phyloP scores from a whole-genome alignment of 2,797 vertebrate species.

The Muscicapa striata region DNA sequence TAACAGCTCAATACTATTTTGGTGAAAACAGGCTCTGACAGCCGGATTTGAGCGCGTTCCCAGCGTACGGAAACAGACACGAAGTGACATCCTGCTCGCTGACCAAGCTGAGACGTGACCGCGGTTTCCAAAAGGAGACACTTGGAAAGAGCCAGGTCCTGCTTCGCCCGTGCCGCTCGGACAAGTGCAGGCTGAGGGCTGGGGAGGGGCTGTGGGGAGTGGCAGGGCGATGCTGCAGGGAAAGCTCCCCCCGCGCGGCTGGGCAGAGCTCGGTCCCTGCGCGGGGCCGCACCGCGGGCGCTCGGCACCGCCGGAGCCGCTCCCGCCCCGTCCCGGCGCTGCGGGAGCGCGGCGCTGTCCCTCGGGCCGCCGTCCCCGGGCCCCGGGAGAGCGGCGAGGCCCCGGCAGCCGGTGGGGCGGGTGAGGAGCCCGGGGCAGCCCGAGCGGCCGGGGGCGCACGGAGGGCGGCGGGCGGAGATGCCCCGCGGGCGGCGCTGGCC shows the following conservation, averaged over 20 bases:
- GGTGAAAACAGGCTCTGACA: background rate
- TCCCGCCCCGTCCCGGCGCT: too few relatives aligned
- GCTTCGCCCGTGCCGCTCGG: background rate
- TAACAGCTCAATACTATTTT: background rate
- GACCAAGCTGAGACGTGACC: background rate
- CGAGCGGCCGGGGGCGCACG: background rate
- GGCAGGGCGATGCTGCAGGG: rapidly evolving
- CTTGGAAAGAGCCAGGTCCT: background rate
- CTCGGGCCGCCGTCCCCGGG: background rate
- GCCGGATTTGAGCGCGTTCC: too few relatives aligned
- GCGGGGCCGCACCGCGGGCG: background rate
- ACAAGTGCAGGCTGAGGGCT: rapidly evolving
- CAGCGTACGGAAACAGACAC: rapidly evolving
- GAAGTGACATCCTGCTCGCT: background rate
- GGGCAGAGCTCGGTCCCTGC: rapidly evolving
- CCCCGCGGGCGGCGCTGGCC: background rate
- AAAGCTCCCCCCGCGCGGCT: too few relatives aligned
- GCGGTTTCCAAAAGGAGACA: background rate
- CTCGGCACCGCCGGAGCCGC: background rate
- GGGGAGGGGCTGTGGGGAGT: background rate
- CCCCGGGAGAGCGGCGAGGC: background rate
- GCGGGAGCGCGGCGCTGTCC: background rate
- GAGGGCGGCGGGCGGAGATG: background rate
- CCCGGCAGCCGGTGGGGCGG: background rate
- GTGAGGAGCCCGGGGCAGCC: background rate